Evolutionary conservation across 92 coral and sea anemone species (phyloP), one percentile per base, ranked within the genome.

Genomic region (Ricordea florida): DNA sequence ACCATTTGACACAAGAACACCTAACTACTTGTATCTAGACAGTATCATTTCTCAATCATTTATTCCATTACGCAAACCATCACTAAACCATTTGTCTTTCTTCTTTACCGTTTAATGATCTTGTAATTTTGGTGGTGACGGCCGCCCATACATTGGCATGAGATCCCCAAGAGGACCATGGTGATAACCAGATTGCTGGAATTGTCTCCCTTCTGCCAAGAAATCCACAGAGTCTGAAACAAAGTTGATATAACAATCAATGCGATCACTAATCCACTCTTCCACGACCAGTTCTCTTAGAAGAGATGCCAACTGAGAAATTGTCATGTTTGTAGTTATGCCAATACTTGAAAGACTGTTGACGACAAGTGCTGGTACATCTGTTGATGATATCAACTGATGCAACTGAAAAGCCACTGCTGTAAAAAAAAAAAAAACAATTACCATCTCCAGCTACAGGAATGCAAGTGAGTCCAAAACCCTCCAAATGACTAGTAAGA

Each of bases 91-190:
- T n/a, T n/a, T n/a, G n/a, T n/a, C n/a, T n/a, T n/a, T n/a, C n/a
- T n/a, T n/a, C n/a, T n/a, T n/a, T n/a, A n/a, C n/a, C n/a, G n/a
- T n/a, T n/a, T n/a, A n/a, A n/a, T n/a, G n/a, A n/a, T n/a, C n/a
- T n/a, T n/a, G n/a, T n/a, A n/a, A n/a, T n/a, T n/a, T n/a, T n/a
- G n/a, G n/a, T n/a, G n/a, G n/a, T n/a, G n/a, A n/a, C n/a, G n/a
- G n/a, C n/a, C n/a, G n/a, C n/a, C n/a, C n/a, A n/a, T n/a, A n/a
- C n/a, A 75, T 75, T n/a, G 59, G 82, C 74, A 61, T 75, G 17
- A 75, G 74, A 55, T 75, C 82, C 9, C 62, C 73, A 30, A 75
- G 82, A 28, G 82, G 73, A 17, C 75, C 74, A 18, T 55, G 58
- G 33, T 44, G 47, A 18, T 62, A 75, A 17, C 72, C 72, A n/a